Evolutionary conservation across 2,888 invertebrate genomes (phyloP).

Genomic region (Clitarchus hookeri): DNA sequence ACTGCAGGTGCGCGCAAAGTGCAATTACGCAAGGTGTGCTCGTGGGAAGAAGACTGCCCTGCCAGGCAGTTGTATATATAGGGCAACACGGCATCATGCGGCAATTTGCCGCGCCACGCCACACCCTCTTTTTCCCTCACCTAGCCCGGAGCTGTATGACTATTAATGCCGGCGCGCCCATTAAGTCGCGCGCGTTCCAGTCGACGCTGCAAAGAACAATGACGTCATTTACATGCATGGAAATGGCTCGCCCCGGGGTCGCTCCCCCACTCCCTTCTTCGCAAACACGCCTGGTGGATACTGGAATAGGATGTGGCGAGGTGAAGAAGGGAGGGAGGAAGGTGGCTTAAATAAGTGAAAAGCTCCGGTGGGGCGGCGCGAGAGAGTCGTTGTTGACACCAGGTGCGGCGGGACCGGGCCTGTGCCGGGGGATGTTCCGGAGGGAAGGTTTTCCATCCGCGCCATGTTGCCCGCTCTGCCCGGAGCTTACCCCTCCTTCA

Average conservation of each 20-base stretch:
- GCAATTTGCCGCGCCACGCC: neutral
- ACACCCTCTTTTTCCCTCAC: neutral
- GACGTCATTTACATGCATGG: conserved; percentile 14
- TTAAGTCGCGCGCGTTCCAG: conserved; percentile 1
- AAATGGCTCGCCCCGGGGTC: conserved; percentile 10
- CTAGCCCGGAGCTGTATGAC: neutral
- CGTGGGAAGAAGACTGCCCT: neutral
- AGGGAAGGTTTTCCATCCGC: neutral
- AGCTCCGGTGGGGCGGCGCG: neutral
- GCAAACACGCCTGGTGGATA: neutral
- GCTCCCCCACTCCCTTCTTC: neutral
- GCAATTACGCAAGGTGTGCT: neutral
- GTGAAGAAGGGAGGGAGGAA: neutral
- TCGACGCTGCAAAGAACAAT: conserved; percentile 14
- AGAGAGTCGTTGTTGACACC: neutral
- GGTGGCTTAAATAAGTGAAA: neutral
- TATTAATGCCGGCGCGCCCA: neutral
- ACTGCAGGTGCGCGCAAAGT: neutral
- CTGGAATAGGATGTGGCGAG: neutral
- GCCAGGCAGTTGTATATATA: neutral
- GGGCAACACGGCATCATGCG: conserved; percentile 10
- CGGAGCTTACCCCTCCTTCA: neutral
- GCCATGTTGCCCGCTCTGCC: conserved; percentile 1
- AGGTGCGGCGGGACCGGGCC: neutral
- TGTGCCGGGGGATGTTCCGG: neutral